Evolutionary conservation across 2,797 vertebrate species (phyloP).

Genomic region (Anomalospiza imberbis): DNA sequence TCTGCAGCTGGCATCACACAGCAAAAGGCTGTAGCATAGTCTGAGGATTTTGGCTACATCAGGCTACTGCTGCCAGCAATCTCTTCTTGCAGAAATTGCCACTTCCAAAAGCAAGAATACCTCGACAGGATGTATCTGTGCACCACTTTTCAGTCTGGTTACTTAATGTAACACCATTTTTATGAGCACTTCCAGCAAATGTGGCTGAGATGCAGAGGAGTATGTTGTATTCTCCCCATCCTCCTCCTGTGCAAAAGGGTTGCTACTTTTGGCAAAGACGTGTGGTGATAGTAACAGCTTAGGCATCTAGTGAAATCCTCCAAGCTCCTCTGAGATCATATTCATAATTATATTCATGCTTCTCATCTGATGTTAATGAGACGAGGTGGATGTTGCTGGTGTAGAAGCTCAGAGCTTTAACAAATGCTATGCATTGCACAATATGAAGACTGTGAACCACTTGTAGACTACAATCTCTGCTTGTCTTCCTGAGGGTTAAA

Average conservation of each 20-base stretch:
- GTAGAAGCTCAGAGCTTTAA: background rate
- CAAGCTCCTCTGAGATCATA: background rate
- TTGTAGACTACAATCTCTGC: background rate
- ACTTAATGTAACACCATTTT: background rate
- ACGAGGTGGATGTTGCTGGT: background rate
- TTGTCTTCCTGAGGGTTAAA: background rate
- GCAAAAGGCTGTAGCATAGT: background rate
- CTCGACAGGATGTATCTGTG: background rate
- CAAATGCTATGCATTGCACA: background rate
- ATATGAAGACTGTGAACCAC: background rate
- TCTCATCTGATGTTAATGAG: background rate
- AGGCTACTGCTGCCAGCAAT: background rate
- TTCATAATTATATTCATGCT: background rate
- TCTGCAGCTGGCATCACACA: background rate
- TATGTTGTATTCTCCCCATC: background rate
- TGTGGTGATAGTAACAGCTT: conserved; percentile 45
- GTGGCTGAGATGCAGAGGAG: conserved; percentile 32
- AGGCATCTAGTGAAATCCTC: conserved; percentile 24
- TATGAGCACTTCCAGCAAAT: background rate
- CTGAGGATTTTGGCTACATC: background rate
- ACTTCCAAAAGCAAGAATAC: background rate
- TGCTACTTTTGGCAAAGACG: conserved; percentile 40
- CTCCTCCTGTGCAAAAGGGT: conserved; percentile 17
- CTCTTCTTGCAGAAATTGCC: background rate
- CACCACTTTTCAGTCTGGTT: background rate